A percentile compares a stretch with the other conserved stretches of the same genome.
Conservation (phyloP, 2,888 invertebrate species). For the Eremobia ochroleuca region DNA sequence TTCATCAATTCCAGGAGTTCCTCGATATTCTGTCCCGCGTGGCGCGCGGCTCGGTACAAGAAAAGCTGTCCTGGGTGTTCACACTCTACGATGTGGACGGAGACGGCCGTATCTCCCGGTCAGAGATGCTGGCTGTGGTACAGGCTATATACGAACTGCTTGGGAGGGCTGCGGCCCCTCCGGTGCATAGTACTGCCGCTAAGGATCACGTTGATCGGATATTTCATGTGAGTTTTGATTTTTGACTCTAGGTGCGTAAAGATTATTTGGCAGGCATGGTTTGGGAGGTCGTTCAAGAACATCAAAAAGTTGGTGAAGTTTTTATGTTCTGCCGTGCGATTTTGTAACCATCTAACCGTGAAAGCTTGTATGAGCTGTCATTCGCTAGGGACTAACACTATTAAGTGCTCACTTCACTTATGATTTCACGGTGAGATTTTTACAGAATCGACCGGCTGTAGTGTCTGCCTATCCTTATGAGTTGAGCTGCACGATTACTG, state of each 20-base stretch:
- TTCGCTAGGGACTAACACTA: too few relatives aligned
- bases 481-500: background rate
- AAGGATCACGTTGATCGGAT: constrained; percentile 96
- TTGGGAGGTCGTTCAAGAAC: background rate
- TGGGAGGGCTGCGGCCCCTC: constrained; percentile 94
- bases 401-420: too few relatives aligned
- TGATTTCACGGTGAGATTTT: too few relatives aligned
- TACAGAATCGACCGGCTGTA: too few relatives aligned
- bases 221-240: constrained; percentile 93
- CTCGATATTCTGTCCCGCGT: constrained; percentile 95
- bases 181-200: constrained; percentile 93
- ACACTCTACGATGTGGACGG: constrained; percentile 96
- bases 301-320: background rate
- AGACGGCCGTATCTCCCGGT: constrained; percentile 95
- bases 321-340: too few relatives aligned
- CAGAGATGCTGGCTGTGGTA: constrained; percentile 96
- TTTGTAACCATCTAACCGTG: too few relatives aligned
- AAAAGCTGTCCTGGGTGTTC: constrained; percentile 97
- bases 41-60: constrained; percentile 95
- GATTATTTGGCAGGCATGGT: background rate
- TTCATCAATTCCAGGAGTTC: constrained; percentile 92
- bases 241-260: background rate
- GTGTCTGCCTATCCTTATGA: background rate
- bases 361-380: too few relatives aligned
- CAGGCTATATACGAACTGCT: constrained; percentile 96